Conservation (phyloP, 1,140 invertebrate genomes). For the Panagrolaimus sp. region DNA sequence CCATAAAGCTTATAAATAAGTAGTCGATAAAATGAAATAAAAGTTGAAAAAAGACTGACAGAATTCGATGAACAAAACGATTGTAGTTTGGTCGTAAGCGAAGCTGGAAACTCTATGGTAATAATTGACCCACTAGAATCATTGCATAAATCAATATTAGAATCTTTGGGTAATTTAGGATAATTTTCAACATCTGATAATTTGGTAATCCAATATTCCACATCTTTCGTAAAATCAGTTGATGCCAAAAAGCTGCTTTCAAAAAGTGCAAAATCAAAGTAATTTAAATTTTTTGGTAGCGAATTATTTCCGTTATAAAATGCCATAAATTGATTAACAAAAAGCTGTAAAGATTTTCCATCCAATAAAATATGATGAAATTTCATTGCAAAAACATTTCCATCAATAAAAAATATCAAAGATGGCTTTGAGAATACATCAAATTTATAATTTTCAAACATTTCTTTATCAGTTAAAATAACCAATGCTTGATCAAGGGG, state of each 20-base stretch:
- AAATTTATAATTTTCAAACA: not conserved
- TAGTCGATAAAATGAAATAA: not conserved
- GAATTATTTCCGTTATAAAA: no score
- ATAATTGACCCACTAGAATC: not conserved
- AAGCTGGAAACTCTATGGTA: not conserved
- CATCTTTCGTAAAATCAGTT: not conserved
- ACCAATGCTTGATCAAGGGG: not conserved
- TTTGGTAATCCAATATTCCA: not conserved
- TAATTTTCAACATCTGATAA: not conserved
- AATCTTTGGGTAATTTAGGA: not conserved
- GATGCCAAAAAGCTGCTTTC: not conserved
- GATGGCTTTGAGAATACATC: not conserved
- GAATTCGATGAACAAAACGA: not conserved
- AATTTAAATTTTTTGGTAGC: not conserved
- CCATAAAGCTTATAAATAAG: conserved; percentile 1
- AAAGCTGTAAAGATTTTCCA: no score
- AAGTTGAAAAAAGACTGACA: not conserved
- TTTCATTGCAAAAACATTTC: no score
- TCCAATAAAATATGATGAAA: no score
- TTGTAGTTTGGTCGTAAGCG: not conserved
- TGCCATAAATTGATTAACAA: no score
- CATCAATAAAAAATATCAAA: no score
- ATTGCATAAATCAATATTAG: not conserved
- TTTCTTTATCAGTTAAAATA: not conserved
- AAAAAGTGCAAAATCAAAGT: not conserved